phyloP scores from a whole-genome alignment of 2,888 invertebrate genomes.

The Neoaliturus tenellus region DNA sequence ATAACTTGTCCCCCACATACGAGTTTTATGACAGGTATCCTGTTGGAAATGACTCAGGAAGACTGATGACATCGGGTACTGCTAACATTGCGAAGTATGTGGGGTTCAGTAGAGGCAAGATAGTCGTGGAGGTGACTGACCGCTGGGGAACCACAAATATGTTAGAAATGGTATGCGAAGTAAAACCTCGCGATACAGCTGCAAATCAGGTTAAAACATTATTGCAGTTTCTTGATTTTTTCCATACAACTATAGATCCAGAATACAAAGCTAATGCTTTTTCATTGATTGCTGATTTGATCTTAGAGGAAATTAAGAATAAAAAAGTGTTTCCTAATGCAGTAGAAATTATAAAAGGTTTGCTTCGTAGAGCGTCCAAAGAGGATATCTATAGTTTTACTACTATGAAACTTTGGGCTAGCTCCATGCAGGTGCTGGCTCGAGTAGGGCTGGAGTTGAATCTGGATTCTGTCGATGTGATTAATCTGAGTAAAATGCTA shows the following conservation, averaged over 20 bases:
- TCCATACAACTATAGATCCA: neutral
- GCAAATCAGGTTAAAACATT: neutral
- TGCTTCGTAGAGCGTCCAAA: neutral
- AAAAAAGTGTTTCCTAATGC: neutral
- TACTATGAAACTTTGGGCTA: neutral
- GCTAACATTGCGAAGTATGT: neutral
- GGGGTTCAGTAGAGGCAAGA: neutral
- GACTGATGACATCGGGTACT: neutral
- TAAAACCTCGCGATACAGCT: neutral
- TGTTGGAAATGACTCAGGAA: neutral
- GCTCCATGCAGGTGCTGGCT: neutral
- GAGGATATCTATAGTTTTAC: neutral
- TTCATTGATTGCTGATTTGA: neutral
- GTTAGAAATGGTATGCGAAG: neutral
- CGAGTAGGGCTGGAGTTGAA: neutral
- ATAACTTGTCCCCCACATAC: neutral
- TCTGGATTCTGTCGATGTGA: neutral
- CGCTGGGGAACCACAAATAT: neutral
- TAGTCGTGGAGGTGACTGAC: neutral
- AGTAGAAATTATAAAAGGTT: neutral
- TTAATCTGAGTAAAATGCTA: neutral
- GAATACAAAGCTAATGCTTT: neutral
- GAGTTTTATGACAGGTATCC: constrained; percentile 1
- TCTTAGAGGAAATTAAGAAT: neutral
- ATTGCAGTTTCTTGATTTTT: neutral